Conservation (phyloP, 2,888 invertebrate species). For the Crossocerus cetratus region DNA sequence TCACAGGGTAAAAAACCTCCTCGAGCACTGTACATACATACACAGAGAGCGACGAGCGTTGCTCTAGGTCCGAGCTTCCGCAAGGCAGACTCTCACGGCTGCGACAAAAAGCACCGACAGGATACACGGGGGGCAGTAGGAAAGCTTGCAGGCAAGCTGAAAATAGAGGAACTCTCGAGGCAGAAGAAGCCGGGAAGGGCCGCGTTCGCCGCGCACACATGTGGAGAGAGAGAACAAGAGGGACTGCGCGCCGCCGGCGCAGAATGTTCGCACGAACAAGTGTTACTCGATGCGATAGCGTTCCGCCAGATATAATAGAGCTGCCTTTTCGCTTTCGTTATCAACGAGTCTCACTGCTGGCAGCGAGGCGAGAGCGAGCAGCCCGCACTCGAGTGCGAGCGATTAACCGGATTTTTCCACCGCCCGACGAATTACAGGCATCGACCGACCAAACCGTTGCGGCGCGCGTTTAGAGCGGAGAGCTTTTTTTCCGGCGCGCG, state of each 20-base stretch:
- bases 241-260: conserved; percentile 16
- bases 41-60: not conserved
- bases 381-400: too few relatives aligned
- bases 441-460: too few relatives aligned
- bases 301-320: conserved; percentile 38
- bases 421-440: too few relatives aligned
- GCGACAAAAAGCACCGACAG: conserved; percentile 16
- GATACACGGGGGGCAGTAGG: conserved; percentile 13
- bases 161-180: conserved; percentile 20
- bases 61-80: not conserved
- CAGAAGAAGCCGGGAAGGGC: conserved; percentile 14
- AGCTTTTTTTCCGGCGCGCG: too few relatives aligned
- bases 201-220: conserved; percentile 20
- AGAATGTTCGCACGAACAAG: conserved; percentile 60
- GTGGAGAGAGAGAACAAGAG: conserved; percentile 2
- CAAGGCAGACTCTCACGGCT: conserved; percentile 1
- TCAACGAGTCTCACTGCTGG: conserved; percentile 19
- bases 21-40: not conserved
- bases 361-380: not conserved
- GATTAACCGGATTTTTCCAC: too few relatives aligned
- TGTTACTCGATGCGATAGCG: conserved; percentile 62
- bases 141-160: conserved; percentile 25
- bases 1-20: too few relatives aligned
- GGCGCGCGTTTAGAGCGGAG: too few relatives aligned
- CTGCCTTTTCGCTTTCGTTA: conserved; percentile 56